Base-by-base conservation (phyloP, 2,113 vertebrate species). In the Xerus inauris region DNA sequence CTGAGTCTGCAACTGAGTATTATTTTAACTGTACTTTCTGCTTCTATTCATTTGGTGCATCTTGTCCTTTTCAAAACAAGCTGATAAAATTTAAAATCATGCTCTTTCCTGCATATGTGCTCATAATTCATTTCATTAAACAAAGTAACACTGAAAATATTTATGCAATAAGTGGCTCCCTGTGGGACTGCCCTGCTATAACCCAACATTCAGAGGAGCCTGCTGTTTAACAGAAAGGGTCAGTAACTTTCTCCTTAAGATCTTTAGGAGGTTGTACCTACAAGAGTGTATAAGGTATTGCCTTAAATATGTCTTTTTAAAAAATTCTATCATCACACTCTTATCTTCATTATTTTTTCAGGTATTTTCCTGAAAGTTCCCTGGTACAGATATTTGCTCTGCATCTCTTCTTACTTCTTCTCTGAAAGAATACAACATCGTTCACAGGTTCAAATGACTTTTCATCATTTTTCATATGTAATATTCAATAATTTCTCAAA, bases 401-500 rank as follows among this genome's bases (percentile, higher is more conserved):
- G 7, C 42, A 13, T 2, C 40, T 40, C 7, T 79, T 83, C 49
- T 24, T 79, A 12, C 28, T 64, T 84, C 9, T 20, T 42, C 9
- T 79, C n/a, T 93, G 80, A 8, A 85, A 72, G 10, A 88, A 40
- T 49, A 35, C 22, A 84, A 20, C 8, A 49, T 71, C 71, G 40
- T 24, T 5, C 6, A 73, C 84, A 85, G 9, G 13, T 47, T 73
- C 79, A 96, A 85, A 65, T 28, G 54, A 45, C 17, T 49, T 49
- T 89, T 84, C 62, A 87, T 26, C 57, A 76, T 51, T 82, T 67
- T 89, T 89, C 8, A 72, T 14, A 45, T 32, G 20, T 1, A 8
- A 76, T 71, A 77, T 65, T 72, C 71, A 92, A 72, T 38, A 64
- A 40, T 83, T 83, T 64, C 82, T 57, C n/a, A 92, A 94, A 91